Percentiles rank a stretch among this genome's conserved stretches.
These are phyloP conservation scores for Phyllostomus hastatus DNA, from an alignment of 2,113 vertebrate species.

Conservation along the genomic window DNA sequence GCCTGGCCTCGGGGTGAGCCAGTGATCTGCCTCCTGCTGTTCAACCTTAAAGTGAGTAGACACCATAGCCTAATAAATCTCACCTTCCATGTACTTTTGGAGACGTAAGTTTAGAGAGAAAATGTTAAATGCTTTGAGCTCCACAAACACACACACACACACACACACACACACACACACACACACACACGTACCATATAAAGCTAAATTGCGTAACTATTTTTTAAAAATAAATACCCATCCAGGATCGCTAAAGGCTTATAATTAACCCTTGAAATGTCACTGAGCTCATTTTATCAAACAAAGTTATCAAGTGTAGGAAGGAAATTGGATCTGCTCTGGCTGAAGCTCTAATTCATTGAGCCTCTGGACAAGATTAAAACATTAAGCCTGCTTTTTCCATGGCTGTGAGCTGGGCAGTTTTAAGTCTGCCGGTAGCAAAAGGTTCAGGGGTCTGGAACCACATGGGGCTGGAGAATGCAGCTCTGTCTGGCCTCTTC, in stretches of 20 bases:
- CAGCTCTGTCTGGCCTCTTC: neutral
- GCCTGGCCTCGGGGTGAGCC: neutral
- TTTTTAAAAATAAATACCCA: neutral
- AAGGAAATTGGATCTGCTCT: neutral
- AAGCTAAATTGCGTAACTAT: slow-evolving; percentile 4
- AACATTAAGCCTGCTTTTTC: neutral
- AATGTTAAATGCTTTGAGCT: slow-evolving; percentile 7
- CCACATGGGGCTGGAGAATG: neutral
- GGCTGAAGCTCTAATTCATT: neutral
- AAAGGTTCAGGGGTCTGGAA: neutral
- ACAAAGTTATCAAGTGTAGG: neutral
- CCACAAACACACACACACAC: neutral
- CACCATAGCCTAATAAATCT: neutral
- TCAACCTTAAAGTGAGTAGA: neutral
- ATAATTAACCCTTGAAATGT: neutral
- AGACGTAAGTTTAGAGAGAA: neutral
- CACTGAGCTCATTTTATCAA: neutral
- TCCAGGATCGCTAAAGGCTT: neutral
- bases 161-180: neutral
- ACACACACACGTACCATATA: neutral
- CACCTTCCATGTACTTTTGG: neutral
- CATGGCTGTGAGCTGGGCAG: accelerated
- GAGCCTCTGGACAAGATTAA: neutral
- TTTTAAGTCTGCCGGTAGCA: neutral
- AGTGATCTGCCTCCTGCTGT: neutral